Evolutionary conservation across 1,140 invertebrate species (phyloP).

Genomic region (Atta colombica): DNA sequence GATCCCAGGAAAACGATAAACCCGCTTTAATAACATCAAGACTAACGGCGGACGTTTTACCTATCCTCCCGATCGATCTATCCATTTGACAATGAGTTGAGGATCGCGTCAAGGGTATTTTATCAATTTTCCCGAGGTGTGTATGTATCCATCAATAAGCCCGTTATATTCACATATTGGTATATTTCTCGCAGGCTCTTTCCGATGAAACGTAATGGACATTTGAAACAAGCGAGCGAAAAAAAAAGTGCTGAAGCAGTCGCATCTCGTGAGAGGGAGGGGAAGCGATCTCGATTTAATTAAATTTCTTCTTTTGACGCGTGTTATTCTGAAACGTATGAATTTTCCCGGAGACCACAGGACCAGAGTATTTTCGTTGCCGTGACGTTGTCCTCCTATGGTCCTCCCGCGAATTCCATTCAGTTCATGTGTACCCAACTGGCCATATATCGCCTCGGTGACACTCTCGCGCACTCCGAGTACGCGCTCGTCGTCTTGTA

Average conservation of each 20-base stretch:
- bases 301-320: constrained; percentile 9
- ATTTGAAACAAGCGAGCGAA: constrained; percentile 9
- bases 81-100: background rate
- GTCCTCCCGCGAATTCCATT: constrained; percentile 1
- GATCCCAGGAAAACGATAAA: constrained; percentile 19
- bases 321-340: constrained; percentile 1
- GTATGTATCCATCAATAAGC: constrained; percentile 38
- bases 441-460: background rate
- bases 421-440: background rate
- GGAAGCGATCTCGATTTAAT: constrained; percentile 15
- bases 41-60: background rate
- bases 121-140: constrained; percentile 44
- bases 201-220: constrained; percentile 5
- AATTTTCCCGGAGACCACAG: background rate
- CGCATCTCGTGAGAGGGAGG: too few relatives aligned
- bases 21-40: constrained; percentile 11
- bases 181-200: constrained; percentile 14
- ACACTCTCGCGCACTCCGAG: background rate
- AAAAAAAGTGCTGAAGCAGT: background rate
- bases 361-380: background rate
- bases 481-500: background rate
- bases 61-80: background rate
- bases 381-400: background rate
- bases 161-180: constrained; percentile 6
- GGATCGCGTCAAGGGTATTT: constrained; percentile 14